These are phyloP conservation scores for Oryzias javanicus DNA, from an alignment of 2,113 vertebrate species.

Conservation along the genomic window DNA sequence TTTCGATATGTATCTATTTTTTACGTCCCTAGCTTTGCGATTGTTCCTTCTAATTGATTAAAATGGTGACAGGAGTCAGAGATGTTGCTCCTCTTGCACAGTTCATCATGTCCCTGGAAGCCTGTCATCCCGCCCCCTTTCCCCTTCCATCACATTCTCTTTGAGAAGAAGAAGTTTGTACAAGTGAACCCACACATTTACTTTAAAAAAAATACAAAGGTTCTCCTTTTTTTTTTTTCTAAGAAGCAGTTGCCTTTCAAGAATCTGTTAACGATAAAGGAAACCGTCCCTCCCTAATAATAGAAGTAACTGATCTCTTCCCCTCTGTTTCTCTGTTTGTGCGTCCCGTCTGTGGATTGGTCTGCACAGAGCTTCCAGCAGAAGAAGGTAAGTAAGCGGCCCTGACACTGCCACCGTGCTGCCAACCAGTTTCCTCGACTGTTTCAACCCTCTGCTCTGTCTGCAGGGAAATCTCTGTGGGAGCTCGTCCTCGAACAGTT, in stretches of 20 bases:
- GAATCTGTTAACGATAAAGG: no score
- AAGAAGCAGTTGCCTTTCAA: constrained; percentile 1
- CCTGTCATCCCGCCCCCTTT: no score
- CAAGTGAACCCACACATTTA: no score
- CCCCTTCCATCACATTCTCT: no score
- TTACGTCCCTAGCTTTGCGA: not conserved
- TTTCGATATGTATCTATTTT: no score
- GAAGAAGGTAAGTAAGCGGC: constrained; percentile 93
- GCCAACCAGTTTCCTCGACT: not conserved
- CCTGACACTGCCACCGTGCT: not conserved
- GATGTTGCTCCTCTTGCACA: constrained; percentile 3
- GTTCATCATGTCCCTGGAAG: no score
- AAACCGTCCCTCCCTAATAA: not conserved
- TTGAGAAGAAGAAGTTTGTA: no score
- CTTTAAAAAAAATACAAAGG: no score
- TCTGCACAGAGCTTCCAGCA: constrained; percentile 87
- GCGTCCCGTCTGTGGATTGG: constrained; percentile 47
- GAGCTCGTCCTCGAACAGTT: constrained; percentile 97
- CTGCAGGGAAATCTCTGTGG: constrained; percentile 93
- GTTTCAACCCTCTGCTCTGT: constrained; percentile 14
- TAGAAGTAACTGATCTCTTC: not conserved
- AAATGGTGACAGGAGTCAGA: not conserved
- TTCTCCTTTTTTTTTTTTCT: not conserved
- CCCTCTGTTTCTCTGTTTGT: not conserved
- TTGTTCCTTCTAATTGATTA: constrained; percentile 3